Evolutionary conservation across 2,113 vertebrate genomes (phyloP).

Genomic region (Chionis minor): DNA sequence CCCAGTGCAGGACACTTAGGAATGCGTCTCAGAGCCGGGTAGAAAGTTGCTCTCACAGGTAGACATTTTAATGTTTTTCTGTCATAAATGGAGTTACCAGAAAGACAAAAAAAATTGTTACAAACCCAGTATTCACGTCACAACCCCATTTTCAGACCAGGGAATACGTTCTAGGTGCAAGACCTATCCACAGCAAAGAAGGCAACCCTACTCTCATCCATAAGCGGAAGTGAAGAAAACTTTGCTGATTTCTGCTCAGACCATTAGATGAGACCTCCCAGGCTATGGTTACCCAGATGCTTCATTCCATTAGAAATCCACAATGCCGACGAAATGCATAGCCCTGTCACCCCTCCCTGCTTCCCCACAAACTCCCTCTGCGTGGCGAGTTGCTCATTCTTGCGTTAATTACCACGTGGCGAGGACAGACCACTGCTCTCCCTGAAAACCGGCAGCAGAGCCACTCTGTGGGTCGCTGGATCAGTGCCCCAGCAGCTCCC

Average conservation of each 20-base stretch:
- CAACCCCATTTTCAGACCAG: background rate
- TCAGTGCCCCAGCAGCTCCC: background rate
- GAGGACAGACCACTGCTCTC: background rate
- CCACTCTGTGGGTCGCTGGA: fast-evolving
- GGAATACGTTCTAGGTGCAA: fast-evolving
- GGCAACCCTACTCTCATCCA: background rate
- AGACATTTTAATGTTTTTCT: background rate
- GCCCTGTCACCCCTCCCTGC: background rate
- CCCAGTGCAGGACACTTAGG: background rate
- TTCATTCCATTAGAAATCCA: background rate
- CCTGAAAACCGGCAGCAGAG: background rate
- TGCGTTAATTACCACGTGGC: fast-evolving
- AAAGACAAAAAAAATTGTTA: background rate
- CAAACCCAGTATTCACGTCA: background rate
- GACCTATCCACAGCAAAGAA: background rate
- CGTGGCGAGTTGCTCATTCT: background rate
- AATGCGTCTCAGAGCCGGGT: background rate
- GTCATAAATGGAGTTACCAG: background rate
- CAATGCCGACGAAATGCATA: background rate
- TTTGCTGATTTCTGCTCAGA: background rate
- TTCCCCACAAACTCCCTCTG: background rate
- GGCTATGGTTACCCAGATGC: background rate
- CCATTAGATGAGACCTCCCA: background rate
- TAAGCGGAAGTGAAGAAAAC: background rate
- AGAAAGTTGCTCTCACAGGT: background rate